phyloP scores from a whole-genome alignment of 2,888 invertebrate species.

The Eretmocerus hayati region DNA sequence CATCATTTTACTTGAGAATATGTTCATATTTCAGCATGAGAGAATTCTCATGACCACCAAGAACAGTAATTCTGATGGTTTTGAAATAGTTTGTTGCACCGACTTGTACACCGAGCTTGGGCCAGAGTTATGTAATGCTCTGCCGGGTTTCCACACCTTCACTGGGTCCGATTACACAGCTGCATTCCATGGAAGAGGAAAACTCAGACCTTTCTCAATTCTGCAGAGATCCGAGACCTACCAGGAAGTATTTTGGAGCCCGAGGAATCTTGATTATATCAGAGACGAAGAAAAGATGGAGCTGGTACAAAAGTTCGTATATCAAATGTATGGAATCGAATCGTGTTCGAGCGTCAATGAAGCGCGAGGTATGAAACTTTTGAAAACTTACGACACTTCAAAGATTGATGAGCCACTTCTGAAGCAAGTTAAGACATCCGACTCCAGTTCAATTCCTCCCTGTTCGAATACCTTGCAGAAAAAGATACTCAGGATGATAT shows the following conservation, averaged over 20 bases:
- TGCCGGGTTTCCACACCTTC: constrained; percentile 22
- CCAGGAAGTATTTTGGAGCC: not conserved
- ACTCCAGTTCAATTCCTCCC: too few relatives aligned
- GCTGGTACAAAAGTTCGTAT: not conserved
- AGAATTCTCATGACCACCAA: constrained; percentile 18
- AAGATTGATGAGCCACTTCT: too few relatives aligned
- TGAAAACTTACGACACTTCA: too few relatives aligned
- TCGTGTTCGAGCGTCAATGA: too few relatives aligned
- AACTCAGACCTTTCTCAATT: constrained; percentile 4
- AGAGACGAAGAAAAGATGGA: not conserved
- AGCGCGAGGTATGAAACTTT: too few relatives aligned
- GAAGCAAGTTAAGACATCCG: too few relatives aligned
- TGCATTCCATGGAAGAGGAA: constrained; percentile 40
- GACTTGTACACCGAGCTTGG: constrained; percentile 18
- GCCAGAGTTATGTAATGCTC: constrained; percentile 6
- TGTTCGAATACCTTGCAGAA: too few relatives aligned
- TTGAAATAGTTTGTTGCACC: constrained; percentile 18
- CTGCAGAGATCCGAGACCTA: not conserved
- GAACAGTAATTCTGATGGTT: constrained; percentile 20
- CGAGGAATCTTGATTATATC: not conserved
- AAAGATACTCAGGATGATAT: too few relatives aligned
- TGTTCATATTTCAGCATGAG: constrained; percentile 10
- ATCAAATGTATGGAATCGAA: not conserved
- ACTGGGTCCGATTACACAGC: constrained; percentile 25
- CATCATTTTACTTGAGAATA: constrained; percentile 20